Conservation (phyloP, 2,113 vertebrate genomes). For the Rhombomys opimus region DNA sequence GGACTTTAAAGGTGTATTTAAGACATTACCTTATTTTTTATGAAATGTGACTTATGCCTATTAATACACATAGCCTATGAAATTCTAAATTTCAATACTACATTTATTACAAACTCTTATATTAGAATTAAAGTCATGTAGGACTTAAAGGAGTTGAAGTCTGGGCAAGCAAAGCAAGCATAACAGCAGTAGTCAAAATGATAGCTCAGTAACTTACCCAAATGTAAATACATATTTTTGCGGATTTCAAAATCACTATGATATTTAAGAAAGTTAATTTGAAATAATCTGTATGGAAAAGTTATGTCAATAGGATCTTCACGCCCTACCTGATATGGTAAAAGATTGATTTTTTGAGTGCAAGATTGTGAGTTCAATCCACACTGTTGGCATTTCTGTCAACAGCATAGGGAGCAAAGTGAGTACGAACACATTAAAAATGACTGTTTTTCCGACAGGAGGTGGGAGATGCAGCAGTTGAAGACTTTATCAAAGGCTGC, state of each 20-base stretch:
- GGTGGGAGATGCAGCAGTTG: background rate
- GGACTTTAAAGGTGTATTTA: background rate
- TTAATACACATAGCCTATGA: background rate
- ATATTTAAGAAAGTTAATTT: constrained; percentile 6
- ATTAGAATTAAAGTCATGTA: constrained; percentile 2
- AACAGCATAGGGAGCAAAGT: background rate
- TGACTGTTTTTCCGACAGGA: background rate
- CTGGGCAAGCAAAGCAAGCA: background rate
- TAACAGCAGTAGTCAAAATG: background rate
- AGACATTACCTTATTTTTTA: background rate
- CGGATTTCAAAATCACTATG: constrained; percentile 14
- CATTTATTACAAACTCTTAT: background rate
- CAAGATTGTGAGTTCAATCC: background rate
- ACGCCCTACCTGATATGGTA: background rate
- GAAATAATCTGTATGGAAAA: background rate
- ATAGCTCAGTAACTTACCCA: background rate
- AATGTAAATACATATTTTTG: background rate
- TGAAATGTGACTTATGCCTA: background rate
- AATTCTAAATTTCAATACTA: constrained; percentile 31
- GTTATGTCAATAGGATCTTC: background rate
- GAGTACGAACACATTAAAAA: background rate
- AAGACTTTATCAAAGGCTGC: background rate
- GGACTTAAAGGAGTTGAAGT: background rate
- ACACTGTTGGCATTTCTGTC: background rate
- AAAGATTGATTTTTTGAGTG: background rate